Evolutionary conservation across 1,140 invertebrate genomes (phyloP), one percentile per base, ranked within the genome.

Genomic region (Agrilus planipennis): DNA sequence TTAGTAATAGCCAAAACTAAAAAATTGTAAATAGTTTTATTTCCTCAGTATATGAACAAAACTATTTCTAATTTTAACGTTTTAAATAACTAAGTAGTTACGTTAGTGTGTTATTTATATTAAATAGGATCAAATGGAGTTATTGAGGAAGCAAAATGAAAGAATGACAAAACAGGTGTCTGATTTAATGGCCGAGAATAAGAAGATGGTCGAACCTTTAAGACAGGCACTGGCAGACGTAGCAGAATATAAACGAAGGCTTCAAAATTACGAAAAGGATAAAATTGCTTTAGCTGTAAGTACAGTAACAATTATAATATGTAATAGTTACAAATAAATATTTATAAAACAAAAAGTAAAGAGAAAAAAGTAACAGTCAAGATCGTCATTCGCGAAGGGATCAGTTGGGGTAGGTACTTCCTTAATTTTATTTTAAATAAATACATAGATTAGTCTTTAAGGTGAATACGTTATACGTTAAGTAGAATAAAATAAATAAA

Each of bases 241-340:
- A 3, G 68, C 71, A 25, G 78, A 86, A 46, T 65, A 84, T 34
- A 76, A 73, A 41, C 71, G 78, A 42, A 77, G 86, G 55, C 65
- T 89, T 44, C 70, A 72, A 17, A 84, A 86, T 59, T 89, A 87
- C 52, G 79, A 85, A 38, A 84, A 86, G 50, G 85, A 90, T 59
- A 81, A 81, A 59, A 60, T 69, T 47, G 70, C 70, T n/a, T 58
- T 76, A 34, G 68, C 72, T 21, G 59, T 73, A 46, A 37, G 43
- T 49, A 16, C 12, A 18, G 1, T 30, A 4, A 20, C n/a, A n/a
- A n/a, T n/a, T n/a, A n/a, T n/a, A n/a, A n/a, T n/a, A n/a, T n/a
- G n/a, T n/a, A n/a, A n/a, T n/a, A n/a, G n/a, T n/a, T n/a, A n/a
- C n/a, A n/a, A n/a, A n/a, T n/a, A n/a, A n/a, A n/a, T n/a, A n/a